These are phyloP conservation scores for Tricholaema leucomelas DNA, from an alignment of 2,113 vertebrate genomes.

Conservation along the genomic window DNA sequence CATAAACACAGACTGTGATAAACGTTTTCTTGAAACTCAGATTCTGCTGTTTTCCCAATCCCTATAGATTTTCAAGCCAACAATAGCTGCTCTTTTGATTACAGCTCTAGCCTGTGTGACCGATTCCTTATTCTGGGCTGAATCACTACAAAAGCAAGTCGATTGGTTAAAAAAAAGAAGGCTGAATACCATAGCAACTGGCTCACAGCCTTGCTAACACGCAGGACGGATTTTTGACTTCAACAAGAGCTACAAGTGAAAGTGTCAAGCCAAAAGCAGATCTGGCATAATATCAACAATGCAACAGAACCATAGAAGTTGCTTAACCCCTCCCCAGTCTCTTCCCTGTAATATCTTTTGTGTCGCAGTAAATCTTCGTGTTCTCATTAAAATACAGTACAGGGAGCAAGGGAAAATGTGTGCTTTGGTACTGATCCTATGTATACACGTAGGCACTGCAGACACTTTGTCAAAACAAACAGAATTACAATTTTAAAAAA, in stretches of 20 bases:
- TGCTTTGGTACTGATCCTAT: not conserved
- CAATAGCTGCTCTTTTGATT: conserved; percentile 34
- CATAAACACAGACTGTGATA: not conserved
- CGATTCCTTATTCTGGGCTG: conserved; percentile 11
- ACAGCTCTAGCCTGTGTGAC: not conserved
- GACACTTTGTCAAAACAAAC: not conserved
- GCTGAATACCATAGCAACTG: conserved; percentile 63
- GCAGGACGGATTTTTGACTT: conserved; percentile 15
- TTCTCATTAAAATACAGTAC: not conserved
- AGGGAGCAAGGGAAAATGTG: not conserved
- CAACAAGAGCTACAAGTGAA: conserved; percentile 49
- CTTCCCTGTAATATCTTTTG: not conserved
- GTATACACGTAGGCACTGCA: not conserved
- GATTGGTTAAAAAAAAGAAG: conserved; percentile 2
- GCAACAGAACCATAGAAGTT: not conserved
- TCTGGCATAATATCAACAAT: not conserved
- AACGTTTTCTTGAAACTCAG: not conserved
- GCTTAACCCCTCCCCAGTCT: not conserved
- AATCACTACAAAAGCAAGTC: not conserved
- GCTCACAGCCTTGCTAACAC: not conserved
- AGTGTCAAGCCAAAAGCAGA: not conserved
- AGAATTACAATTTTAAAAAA: not conserved
- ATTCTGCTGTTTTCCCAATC: not conserved
- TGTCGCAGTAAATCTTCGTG: not conserved
- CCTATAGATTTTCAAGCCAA: not conserved